Evolutionary conservation across 2,888 invertebrate species (phyloP).

Genomic region (Quadroppia sp.): DNA sequence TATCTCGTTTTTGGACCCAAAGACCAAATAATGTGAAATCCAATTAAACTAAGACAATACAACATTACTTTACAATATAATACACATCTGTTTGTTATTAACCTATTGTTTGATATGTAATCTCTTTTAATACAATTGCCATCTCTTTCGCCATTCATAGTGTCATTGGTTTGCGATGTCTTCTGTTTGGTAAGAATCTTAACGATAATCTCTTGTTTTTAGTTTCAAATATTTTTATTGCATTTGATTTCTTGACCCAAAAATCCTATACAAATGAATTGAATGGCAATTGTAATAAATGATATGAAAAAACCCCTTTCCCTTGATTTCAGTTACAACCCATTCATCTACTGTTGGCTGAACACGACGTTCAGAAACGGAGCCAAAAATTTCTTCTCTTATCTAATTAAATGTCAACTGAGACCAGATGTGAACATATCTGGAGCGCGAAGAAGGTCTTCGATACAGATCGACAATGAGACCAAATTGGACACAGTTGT

Average conservation of each 20-base stretch:
- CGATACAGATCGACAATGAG: not conserved
- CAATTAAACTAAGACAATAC: too few species aligned
- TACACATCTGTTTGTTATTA: too few species aligned
- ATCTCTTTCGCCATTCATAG: not conserved
- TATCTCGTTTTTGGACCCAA: too few species aligned
- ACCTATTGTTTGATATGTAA: too few species aligned
- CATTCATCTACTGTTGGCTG: constrained; percentile 21
- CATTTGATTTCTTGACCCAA: not conserved
- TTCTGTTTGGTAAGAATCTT: constrained; percentile 7
- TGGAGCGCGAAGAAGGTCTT: not conserved
- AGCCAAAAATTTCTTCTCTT: constrained; percentile 5
- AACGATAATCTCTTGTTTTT: not conserved
- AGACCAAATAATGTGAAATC: too few species aligned
- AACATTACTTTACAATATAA: too few species aligned
- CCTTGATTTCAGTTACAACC: constrained; percentile 6
- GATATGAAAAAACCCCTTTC: not conserved
- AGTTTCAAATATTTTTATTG: not conserved
- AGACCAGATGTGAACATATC: not conserved
- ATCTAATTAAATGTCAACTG: not conserved
- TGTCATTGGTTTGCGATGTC: constrained; percentile 33
- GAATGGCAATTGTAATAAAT: not conserved
- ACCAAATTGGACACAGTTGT: constrained; percentile 7
- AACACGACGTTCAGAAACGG: not conserved
- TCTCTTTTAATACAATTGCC: not conserved
- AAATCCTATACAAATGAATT: not conserved